Conservation (phyloP, 2,888 invertebrate genomes). For the Criorhina ranunculi region DNA sequence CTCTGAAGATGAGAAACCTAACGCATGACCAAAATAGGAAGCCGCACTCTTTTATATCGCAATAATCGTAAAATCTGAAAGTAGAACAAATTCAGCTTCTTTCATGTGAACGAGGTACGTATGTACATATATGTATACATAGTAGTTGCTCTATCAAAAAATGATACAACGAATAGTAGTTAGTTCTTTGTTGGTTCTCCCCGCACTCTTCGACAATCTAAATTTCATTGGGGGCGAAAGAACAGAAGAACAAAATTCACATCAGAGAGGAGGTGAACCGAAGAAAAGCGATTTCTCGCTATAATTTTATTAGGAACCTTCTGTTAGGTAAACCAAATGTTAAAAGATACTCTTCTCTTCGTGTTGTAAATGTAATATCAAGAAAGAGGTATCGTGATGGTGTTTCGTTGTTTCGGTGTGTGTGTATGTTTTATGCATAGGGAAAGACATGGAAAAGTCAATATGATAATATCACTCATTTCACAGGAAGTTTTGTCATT, state of each 20-base stretch:
- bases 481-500: conserved; percentile 63
- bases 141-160: conserved; percentile 55
- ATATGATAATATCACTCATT: conserved; percentile 72
- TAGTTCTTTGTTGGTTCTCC: conserved; percentile 60
- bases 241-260: conserved; percentile 13
- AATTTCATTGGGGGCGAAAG: conserved; percentile 30
- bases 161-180: conserved; percentile 54
- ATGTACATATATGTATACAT: conserved; percentile 15
- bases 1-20: conserved; percentile 31
- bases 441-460: conserved; percentile 36
- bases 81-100: conserved; percentile 67
- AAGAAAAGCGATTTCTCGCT: conserved; percentile 53
- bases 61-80: conserved; percentile 72
- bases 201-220: conserved; percentile 31
- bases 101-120: background rate
- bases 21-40: conserved; percentile 65
- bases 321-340: conserved; percentile 69
- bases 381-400: conserved; percentile 42
- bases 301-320: conserved; percentile 68
- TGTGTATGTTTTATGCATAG: conserved; percentile 27
- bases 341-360: conserved; percentile 52
- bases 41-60: conserved; percentile 71
- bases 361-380: background rate
- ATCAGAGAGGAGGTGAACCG: conserved; percentile 49
- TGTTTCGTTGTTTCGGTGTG: too few species aligned